Percentiles rank a stretch among this genome's conserved stretches.
Conservation (phyloP, 2,113 vertebrate genomes). For the Isichthys henryi region DNA sequence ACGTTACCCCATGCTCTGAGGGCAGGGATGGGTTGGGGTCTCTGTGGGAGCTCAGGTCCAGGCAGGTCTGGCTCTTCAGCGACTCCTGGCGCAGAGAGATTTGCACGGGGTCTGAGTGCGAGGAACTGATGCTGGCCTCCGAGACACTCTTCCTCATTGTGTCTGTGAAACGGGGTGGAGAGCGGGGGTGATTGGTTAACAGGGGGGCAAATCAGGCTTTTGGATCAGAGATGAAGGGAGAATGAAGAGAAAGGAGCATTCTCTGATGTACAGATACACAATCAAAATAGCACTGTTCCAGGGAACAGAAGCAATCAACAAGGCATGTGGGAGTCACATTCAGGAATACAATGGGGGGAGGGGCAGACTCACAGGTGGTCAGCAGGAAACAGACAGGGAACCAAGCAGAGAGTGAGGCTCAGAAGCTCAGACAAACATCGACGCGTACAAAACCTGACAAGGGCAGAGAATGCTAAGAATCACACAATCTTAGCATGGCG, state of each 20-base stretch:
- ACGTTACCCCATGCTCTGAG: conserved; percentile 36
- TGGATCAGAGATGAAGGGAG: neutral
- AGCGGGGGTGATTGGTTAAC: neutral
- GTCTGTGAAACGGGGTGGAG: conserved; percentile 40
- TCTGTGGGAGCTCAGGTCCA: conserved; percentile 55
- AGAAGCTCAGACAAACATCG: neutral
- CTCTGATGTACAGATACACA: neutral
- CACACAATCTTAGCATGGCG: neutral
- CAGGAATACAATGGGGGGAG: neutral
- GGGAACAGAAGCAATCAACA: neutral
- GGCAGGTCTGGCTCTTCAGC: conserved; percentile 67
- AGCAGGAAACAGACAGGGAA: neutral
- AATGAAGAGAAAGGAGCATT: neutral
- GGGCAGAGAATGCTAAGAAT: neutral
- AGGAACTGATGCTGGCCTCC: conserved; percentile 59
- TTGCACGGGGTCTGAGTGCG: conserved; percentile 44
- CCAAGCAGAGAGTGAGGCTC: neutral
- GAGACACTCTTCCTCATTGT: conserved; percentile 71
- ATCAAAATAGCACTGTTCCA: neutral
- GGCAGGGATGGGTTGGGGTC: conserved; percentile 32
- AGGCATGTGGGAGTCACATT: neutral
- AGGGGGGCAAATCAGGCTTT: neutral
- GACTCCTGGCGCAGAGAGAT: conserved; percentile 50
- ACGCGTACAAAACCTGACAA: neutral
- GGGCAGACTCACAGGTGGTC: neutral